phyloP scores from a whole-genome alignment of 2,888 invertebrate genomes.

The Augiades crinisus region DNA sequence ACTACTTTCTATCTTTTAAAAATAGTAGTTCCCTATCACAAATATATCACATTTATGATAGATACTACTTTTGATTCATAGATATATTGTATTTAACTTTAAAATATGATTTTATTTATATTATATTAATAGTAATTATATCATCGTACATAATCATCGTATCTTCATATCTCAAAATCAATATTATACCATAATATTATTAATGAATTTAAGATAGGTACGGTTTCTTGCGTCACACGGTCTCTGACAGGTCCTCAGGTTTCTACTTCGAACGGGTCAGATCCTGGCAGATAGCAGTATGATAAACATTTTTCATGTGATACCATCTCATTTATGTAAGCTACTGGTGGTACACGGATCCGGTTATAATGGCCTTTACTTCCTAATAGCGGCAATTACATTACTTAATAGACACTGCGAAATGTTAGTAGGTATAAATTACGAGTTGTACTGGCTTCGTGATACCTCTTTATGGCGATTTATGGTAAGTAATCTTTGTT shows the following conservation, averaged over 20 bases:
- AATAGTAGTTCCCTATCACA: too few species aligned
- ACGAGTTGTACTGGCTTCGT: constrained; percentile 11
- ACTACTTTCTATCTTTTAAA: constrained; percentile 4
- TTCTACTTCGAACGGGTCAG: constrained; percentile 8
- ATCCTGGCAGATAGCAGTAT: constrained; percentile 10
- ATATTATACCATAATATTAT: too few species aligned
- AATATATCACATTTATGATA: too few species aligned
- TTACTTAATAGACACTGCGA: constrained; percentile 58
- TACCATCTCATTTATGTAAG: constrained; percentile 41
- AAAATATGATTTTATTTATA: too few species aligned
- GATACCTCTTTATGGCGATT: constrained; percentile 3
- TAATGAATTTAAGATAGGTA: too few species aligned
- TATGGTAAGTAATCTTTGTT: too few species aligned
- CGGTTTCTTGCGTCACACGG: too few species aligned
- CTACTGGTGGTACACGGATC: constrained; percentile 38
- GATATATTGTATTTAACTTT: too few species aligned
- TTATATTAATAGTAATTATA: too few species aligned
- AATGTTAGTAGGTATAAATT: constrained; percentile 39
- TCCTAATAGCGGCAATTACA: constrained; percentile 57
- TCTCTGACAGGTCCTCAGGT: not conserved
- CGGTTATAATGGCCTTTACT: constrained; percentile 51
- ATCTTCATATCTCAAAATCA: too few species aligned
- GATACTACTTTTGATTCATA: too few species aligned
- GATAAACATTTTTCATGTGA: constrained; percentile 24
- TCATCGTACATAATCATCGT: too few species aligned